phyloP scores from a whole-genome alignment of 2,888 invertebrate species.

The Eupithecia tripunctaria region DNA sequence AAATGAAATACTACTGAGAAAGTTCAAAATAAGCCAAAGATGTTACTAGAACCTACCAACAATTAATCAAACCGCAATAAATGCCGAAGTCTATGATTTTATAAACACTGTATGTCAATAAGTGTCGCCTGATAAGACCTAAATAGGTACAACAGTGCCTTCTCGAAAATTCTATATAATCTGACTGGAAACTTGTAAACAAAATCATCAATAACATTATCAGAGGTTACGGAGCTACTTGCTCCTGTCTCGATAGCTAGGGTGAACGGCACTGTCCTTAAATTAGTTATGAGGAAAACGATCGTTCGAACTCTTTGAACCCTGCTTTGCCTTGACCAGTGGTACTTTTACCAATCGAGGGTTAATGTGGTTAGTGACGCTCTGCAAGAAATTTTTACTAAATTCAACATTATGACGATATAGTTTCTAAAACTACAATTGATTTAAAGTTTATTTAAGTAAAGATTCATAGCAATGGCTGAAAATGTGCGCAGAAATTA shows the following conservation, averaged over 20 bases:
- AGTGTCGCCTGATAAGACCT: neutral
- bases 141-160: slow-evolving; percentile 1
- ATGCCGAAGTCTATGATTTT: neutral
- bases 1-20: neutral
- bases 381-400: too few relatives aligned
- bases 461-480: too few relatives aligned
- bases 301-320: slow-evolving; percentile 29
- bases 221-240: slow-evolving; percentile 23
- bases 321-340: slow-evolving; percentile 26
- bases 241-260: slow-evolving; percentile 35
- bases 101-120: neutral
- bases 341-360: neutral
- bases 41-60: neutral
- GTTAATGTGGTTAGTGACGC: too few relatives aligned
- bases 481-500: too few relatives aligned
- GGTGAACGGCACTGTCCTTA: slow-evolving; percentile 53
- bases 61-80: neutral
- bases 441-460: too few relatives aligned
- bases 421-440: too few relatives aligned
- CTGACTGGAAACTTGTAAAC: neutral
- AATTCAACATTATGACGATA: too few relatives aligned
- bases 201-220: slow-evolving; percentile 15
- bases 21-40: neutral
- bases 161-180: slow-evolving; percentile 6
- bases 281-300: slow-evolving; percentile 41